Percentiles rank a stretch among this genome's conserved stretches.
These are phyloP conservation scores for Seira ritae DNA, from an alignment of 2,888 invertebrate species.

Conservation along the genomic window DNA sequence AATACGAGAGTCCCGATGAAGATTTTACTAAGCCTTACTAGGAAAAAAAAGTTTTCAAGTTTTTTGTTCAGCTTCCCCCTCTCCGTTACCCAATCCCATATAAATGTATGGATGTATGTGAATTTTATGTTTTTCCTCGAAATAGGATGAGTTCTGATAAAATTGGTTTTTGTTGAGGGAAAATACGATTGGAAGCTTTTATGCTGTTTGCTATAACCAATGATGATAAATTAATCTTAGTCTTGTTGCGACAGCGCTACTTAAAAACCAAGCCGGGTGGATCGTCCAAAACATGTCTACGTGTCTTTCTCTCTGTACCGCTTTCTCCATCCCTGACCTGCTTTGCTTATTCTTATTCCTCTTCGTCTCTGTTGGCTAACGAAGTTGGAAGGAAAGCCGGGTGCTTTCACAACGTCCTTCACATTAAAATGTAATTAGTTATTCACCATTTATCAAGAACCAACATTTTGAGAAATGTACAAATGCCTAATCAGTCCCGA, in stretches of 20 bases:
- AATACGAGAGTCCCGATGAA: background rate
- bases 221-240: conserved; percentile 60
- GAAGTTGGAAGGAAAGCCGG: background rate
- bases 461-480: conserved; percentile 40
- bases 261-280: background rate
- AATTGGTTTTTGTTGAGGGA: conserved; percentile 51
- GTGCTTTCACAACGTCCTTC: background rate
- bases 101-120: background rate
- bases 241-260: conserved; percentile 46
- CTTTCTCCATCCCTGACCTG: background rate
- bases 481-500: conserved; percentile 42
- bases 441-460: conserved; percentile 55
- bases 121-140: background rate
- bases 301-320: too few relatives aligned
- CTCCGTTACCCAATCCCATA: background rate
- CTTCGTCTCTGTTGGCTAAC: too few relatives aligned
- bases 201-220: conserved; percentile 25
- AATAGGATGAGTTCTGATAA: conserved; percentile 41
- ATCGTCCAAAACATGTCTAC: too few relatives aligned
- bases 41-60: background rate
- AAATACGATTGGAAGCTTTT: conserved; percentile 40
- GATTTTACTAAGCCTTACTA: background rate
- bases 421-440: conserved; percentile 57
- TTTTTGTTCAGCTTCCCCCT: background rate
- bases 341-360: too few relatives aligned